phyloP scores from a whole-genome alignment of 1,140 invertebrate genomes.

The Zaprionus davidi region DNA sequence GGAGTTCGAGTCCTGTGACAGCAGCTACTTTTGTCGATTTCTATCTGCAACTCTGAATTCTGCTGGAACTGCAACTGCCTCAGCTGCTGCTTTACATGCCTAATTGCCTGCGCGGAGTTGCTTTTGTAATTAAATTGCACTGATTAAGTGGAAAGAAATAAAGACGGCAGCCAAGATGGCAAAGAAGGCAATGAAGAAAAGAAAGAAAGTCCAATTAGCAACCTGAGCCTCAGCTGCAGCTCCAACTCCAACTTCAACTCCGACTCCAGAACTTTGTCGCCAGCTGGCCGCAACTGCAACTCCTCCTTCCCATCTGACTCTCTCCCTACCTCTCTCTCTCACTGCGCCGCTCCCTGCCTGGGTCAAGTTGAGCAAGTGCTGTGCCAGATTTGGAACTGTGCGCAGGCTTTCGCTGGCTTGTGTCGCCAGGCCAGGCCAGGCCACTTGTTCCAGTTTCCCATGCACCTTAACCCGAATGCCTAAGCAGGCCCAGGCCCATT shows the following conservation, averaged over 20 bases:
- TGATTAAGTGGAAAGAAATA: conserved; percentile 67
- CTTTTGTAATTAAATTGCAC: conserved; percentile 77
- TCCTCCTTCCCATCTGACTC: conserved; percentile 23
- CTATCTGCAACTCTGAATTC: conserved; percentile 42
- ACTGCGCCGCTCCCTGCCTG: conserved; percentile 9
- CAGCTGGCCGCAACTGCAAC: conserved; percentile 26
- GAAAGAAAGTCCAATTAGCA: conserved; percentile 75
- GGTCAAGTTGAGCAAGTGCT: conserved; percentile 79
- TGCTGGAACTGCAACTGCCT: not conserved
- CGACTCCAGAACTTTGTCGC: conserved; percentile 33
- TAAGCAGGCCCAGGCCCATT: conserved; percentile 67
- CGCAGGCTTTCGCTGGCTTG: conserved; percentile 71
- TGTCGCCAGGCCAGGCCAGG: conserved; percentile 25
- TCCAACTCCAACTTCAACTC: no score
- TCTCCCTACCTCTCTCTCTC: conserved; percentile 20
- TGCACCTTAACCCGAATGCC: conserved; percentile 74
- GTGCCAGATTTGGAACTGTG: conserved; percentile 75
- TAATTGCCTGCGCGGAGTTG: conserved; percentile 61
- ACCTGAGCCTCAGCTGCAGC: conserved; percentile 1
- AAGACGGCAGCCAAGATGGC: not conserved
- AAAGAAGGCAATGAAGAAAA: not conserved
- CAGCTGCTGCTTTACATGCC: conserved; percentile 71
- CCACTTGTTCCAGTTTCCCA: conserved; percentile 82
- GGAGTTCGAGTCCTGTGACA: conserved; percentile 35
- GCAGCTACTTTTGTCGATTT: conserved; percentile 50